These are phyloP conservation scores for Drosophila saltans DNA, from an alignment of 1,140 invertebrate genomes.

Conservation along the genomic window DNA sequence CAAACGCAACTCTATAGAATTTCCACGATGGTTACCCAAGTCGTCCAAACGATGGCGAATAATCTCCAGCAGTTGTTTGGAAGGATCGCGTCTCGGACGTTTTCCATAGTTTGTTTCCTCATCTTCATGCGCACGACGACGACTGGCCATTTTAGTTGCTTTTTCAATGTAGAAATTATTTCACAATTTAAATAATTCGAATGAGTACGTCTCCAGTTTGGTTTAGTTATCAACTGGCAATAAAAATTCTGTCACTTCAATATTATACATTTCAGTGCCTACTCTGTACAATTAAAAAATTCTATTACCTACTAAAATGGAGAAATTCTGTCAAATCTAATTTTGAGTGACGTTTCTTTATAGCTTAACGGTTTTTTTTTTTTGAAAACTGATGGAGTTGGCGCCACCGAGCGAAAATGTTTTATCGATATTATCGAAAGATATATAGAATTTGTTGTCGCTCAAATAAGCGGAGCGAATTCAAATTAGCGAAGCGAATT, in stretches of 20 bases:
- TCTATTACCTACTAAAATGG: too few relatives aligned
- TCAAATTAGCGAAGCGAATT: too few relatives aligned
- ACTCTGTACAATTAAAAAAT: not conserved
- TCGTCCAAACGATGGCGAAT: slow-evolving; percentile 16
- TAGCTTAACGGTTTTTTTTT: too few relatives aligned
- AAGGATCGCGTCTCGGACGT: not conserved
- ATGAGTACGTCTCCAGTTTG: not conserved
- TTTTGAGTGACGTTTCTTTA: too few relatives aligned
- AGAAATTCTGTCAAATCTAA: too few relatives aligned
- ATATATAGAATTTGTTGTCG: too few relatives aligned
- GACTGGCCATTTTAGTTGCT: not conserved
- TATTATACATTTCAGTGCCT: not conserved
- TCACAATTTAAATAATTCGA: not conserved
- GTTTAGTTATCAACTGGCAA: not conserved
- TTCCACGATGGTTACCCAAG: slow-evolving; percentile 15
- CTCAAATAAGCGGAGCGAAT: too few relatives aligned
- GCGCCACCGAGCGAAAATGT: too few relatives aligned
- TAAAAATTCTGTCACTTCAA: too few relatives aligned
- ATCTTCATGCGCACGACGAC: not conserved
- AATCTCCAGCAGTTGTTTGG: not conserved
- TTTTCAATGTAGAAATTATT: not conserved
- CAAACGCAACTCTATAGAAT: slow-evolving; percentile 27
- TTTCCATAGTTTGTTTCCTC: not conserved
- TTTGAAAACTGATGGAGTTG: too few relatives aligned
- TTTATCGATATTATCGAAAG: too few relatives aligned